Evolutionary conservation across 2,888 invertebrate species (phyloP).

Genomic region (Ypsolopha sequella): DNA sequence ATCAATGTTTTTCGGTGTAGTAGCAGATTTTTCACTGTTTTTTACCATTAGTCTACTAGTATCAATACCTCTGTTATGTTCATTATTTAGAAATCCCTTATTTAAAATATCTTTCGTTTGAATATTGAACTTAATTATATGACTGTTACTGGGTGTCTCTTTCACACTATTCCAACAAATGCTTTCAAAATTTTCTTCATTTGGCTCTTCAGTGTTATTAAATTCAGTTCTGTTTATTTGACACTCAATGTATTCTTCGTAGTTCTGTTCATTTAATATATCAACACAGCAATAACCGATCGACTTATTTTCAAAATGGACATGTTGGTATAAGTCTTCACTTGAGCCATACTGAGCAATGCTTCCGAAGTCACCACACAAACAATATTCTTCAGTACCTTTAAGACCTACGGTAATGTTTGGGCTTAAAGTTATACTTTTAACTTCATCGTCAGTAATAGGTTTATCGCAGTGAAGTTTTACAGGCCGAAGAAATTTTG

Average conservation of each 20-base stretch:
- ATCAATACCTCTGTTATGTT: too few relatives aligned
- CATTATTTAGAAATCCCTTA: too few relatives aligned
- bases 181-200: background rate
- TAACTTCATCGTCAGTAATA: background rate
- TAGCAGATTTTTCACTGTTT: background rate
- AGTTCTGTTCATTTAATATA: background rate
- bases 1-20: background rate
- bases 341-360: constrained; percentile 24
- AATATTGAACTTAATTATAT: too few relatives aligned
- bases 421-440: background rate
- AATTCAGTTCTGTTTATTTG: background rate
- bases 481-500: background rate
- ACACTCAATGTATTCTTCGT: background rate
- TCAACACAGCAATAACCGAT: constrained; percentile 16
- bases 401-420: constrained; percentile 8
- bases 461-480: background rate
- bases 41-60: too few relatives aligned
- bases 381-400: constrained; percentile 20
- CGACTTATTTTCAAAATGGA: constrained; percentile 38
- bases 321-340: constrained; percentile 33
- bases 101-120: too few relatives aligned
- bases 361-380: constrained; percentile 48
- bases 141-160: too few relatives aligned
- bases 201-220: background rate
- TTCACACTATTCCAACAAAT: background rate